Percentiles rank a stretch among this genome's conserved stretches.
phyloP scores from a whole-genome alignment of 2,888 invertebrate species.

The Chloromyia formosa region DNA sequence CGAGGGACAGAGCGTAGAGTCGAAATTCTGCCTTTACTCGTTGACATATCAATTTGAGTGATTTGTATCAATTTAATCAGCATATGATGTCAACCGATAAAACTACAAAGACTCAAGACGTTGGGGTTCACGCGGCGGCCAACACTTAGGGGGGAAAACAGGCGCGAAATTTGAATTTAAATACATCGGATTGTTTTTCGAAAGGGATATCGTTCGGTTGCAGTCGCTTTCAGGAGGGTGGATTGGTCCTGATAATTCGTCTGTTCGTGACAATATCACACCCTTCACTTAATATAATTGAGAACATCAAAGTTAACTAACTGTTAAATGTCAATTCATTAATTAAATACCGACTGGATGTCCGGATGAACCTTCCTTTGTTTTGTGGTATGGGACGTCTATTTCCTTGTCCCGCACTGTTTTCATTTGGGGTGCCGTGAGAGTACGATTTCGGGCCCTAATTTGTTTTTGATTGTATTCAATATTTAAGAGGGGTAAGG shows the following conservation, averaged over 20 bases:
- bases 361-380: neutral
- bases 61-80: constrained; percentile 50
- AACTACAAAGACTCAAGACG: neutral
- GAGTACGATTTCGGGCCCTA: constrained; percentile 5
- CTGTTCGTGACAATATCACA: constrained; percentile 24
- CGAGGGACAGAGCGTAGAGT: neutral
- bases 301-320: constrained; percentile 36
- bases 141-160: neutral
- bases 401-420: neutral
- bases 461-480: constrained; percentile 40
- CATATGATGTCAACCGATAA: constrained; percentile 46
- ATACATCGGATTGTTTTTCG: neutral
- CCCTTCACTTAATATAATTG: constrained; percentile 14
- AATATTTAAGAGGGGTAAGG: neutral
- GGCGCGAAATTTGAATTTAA: constrained; percentile 34
- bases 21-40: too few species aligned
- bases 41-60: constrained; percentile 46
- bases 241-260: neutral
- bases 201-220: too few species aligned
- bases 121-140: neutral
- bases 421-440: constrained; percentile 20
- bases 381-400: neutral
- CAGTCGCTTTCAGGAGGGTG: neutral
- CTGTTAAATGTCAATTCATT: constrained; percentile 46
- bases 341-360: constrained; percentile 39